Percentiles rank a stretch among this genome's conserved stretches.
Conservation (phyloP, 2,797 vertebrate genomes). For the Muraenolepis orangiensis region DNA sequence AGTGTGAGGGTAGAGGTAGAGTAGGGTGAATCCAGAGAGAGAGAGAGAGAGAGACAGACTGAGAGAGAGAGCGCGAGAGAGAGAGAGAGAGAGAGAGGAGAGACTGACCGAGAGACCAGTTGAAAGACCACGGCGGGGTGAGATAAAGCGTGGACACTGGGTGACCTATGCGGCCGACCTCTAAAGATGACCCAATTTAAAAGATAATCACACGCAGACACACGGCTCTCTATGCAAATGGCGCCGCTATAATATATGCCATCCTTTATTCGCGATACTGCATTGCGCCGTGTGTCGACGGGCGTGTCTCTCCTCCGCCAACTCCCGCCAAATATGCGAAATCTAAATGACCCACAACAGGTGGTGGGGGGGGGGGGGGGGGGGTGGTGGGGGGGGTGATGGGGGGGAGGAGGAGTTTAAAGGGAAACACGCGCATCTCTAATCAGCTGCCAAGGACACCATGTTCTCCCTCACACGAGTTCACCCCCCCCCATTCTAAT, state of each 20-base stretch:
- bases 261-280: background rate
- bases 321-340: background rate
- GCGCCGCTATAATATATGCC: background rate
- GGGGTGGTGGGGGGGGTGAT: too few relatives aligned
- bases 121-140: background rate
- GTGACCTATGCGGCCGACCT: background rate
- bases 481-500: too few relatives aligned
- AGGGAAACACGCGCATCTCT: background rate
- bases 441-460: too few relatives aligned
- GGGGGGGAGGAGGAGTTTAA: too few relatives aligned
- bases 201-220: background rate
- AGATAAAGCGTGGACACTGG: background rate
- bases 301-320: background rate
- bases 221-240: background rate
- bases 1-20: background rate
- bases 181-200: background rate
- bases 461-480: too few relatives aligned
- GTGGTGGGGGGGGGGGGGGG: too few relatives aligned
- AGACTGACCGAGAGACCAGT: background rate
- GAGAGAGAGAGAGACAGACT: background rate
- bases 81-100: background rate
- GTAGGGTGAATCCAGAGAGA: background rate
- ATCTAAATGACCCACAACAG: background rate
- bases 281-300: too few relatives aligned
- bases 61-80: background rate